Evolutionary conservation across 2,113 vertebrate genomes (phyloP).

Genomic region (Gorsachius goisagi): DNA sequence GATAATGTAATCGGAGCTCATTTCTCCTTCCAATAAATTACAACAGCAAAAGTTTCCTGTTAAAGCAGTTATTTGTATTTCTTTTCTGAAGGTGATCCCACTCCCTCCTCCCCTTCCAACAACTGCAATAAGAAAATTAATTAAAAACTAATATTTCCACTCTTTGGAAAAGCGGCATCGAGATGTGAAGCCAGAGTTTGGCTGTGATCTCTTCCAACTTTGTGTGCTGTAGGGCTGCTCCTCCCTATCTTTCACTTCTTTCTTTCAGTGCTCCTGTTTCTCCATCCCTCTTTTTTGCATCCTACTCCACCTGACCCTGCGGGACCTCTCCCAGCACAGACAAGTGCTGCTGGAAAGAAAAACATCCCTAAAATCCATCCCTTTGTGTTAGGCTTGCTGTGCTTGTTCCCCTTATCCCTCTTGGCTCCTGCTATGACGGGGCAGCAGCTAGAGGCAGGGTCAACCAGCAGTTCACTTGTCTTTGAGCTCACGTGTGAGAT

Average conservation of each 20-base stretch:
- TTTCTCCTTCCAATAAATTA: slow-evolving; percentile 74
- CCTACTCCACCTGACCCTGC: rapidly evolving
- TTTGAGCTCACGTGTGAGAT: neutral
- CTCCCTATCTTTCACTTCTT: neutral
- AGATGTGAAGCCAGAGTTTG: slow-evolving; percentile 13
- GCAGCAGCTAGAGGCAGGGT: neutral
- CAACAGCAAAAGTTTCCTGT: slow-evolving; percentile 67
- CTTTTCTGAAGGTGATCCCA: slow-evolving; percentile 47
- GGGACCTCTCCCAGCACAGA: neutral
- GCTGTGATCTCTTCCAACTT: slow-evolving; percentile 29
- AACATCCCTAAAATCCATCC: neutral
- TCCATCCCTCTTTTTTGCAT: neutral
- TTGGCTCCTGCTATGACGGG: neutral
- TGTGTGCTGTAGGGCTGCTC: neutral
- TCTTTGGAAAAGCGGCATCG: neutral
- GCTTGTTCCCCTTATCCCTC: neutral
- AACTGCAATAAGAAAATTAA: slow-evolving; percentile 61
- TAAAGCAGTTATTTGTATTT: slow-evolving; percentile 63
- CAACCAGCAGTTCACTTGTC: neutral
- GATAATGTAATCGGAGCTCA: slow-evolving; percentile 75
- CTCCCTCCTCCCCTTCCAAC: slow-evolving; percentile 27
- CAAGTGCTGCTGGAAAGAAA: neutral
- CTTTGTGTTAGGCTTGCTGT: neutral
- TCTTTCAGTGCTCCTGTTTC: neutral
- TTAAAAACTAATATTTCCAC: slow-evolving; percentile 71